These are phyloP conservation scores for rat (Rattus norvegicus) DNA, from an alignment of 2,113 vertebrate species.

Conservation along the genomic window DNA sequence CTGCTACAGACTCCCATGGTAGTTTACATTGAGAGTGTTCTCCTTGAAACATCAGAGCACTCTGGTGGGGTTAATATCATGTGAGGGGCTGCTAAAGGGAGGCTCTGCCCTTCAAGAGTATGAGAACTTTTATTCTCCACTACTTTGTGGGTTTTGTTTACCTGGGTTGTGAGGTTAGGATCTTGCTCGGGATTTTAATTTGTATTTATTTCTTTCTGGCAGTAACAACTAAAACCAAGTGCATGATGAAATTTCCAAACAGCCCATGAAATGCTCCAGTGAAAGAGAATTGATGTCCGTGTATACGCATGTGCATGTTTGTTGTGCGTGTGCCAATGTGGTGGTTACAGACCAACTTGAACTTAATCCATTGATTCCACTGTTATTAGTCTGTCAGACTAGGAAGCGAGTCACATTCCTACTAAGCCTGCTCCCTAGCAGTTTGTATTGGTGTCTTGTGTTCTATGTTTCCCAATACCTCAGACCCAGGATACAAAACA, in stretches of 20 bases:
- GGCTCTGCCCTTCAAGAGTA: background rate
- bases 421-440: background rate
- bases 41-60: conserved; percentile 11
- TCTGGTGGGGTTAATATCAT: background rate
- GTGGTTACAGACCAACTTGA: background rate
- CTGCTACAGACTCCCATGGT: too few species aligned
- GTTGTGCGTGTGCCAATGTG: background rate
- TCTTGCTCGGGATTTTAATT: background rate
- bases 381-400: background rate
- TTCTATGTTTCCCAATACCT: background rate
- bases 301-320: background rate
- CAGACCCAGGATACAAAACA: background rate
- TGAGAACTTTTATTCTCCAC: background rate
- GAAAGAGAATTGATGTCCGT: background rate
- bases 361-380: background rate
- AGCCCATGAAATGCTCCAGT: background rate
- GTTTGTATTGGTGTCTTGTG: background rate
- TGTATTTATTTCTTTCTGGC: background rate
- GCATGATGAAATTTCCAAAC: background rate
- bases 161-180: background rate
- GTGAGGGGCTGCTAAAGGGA: background rate
- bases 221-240: background rate
- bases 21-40: background rate
- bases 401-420: background rate
- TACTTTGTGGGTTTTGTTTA: background rate